A percentile compares a stretch with the other conserved stretches of the same genome.
Conservation (phyloP, 2,113 vertebrate species). For the Crocuta crocuta region DNA sequence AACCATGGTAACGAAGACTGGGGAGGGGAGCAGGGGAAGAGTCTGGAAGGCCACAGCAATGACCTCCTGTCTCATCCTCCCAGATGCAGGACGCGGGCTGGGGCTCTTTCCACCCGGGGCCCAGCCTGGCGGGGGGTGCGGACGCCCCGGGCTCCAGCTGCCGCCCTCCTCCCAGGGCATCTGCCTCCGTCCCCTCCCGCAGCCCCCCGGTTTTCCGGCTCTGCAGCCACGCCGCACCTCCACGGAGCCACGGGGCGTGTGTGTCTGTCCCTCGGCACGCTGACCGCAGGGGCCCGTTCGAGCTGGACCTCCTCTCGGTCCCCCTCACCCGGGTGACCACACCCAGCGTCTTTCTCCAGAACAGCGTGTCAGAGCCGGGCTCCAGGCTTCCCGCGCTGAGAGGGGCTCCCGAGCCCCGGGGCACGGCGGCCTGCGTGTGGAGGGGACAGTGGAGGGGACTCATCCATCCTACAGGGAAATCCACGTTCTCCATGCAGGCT, state of each 20-base stretch:
- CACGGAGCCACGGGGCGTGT: neutral
- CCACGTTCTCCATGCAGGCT: neutral
- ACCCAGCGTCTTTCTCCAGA: accelerated
- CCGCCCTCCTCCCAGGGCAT: no score
- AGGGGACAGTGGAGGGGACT: accelerated
- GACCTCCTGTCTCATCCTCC: accelerated
- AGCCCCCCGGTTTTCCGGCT: accelerated
- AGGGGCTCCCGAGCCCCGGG: neutral
- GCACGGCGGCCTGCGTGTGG: accelerated
- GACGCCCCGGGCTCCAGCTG: accelerated
- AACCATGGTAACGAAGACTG: neutral
- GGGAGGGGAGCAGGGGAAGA: no score
- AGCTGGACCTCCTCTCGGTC: neutral
- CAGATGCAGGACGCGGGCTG: accelerated
- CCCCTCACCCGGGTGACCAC: accelerated
- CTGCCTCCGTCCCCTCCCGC: neutral
- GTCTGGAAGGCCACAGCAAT: neutral
- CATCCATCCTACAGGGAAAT: no score
- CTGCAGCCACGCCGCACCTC: accelerated
- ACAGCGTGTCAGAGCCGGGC: neutral
- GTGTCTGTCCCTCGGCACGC: neutral
- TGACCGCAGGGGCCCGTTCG: neutral
- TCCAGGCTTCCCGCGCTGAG: neutral
- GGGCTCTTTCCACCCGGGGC: accelerated
- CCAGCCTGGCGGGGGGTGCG: accelerated